Conservation (phyloP, 2,113 vertebrate genomes). For the Antechinus stuartii region DNA sequence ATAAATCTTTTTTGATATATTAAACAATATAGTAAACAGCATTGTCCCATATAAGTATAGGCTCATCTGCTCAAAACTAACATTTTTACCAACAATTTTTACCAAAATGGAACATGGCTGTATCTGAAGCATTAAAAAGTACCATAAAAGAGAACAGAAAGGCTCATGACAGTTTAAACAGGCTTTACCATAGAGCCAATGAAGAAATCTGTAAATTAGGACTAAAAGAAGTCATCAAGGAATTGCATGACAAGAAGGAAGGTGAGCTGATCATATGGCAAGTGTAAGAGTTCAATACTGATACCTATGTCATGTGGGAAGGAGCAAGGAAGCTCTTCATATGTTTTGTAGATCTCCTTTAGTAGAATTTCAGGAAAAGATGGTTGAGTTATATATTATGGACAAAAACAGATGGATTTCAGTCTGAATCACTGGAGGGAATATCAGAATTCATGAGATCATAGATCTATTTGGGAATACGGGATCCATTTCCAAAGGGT, state of each 20-base stretch:
- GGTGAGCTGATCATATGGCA: not conserved
- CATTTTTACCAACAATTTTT: not conserved
- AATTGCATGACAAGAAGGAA: not conserved
- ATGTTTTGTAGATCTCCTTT: not conserved
- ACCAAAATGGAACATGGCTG: not conserved
- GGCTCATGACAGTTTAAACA: not conserved
- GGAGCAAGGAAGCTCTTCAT: not conserved
- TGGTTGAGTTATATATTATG: not conserved
- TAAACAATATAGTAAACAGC: not conserved
- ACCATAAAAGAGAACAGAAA: not conserved
- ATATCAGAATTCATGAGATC: not conserved
- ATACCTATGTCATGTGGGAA: not conserved
- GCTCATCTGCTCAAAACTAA: not conserved
- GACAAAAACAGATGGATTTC: not conserved
- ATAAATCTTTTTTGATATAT: not conserved
- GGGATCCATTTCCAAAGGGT: not conserved
- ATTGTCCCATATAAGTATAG: not conserved
- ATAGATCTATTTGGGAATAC: not conserved
- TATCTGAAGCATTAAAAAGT: not conserved
- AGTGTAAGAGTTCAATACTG: not conserved
- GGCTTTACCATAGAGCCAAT: not conserved
- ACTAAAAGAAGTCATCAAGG: not conserved
- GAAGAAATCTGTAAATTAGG: not conserved
- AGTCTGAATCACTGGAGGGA: not conserved
- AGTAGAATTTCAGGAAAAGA: not conserved